Evolutionary conservation across 2,888 invertebrate species (phyloP).

Genomic region (Cryptocephalus primarius): DNA sequence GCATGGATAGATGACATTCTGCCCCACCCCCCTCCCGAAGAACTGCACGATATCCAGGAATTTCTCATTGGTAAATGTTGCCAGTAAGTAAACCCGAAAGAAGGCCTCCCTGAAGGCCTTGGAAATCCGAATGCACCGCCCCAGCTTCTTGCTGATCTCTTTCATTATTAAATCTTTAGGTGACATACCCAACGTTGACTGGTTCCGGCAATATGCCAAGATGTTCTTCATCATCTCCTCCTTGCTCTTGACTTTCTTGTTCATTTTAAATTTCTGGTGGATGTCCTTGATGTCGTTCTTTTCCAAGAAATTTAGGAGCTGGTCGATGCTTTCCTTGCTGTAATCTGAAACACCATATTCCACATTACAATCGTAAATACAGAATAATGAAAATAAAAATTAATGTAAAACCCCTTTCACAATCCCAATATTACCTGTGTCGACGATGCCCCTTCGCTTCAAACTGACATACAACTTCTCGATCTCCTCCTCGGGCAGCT

Average conservation of each 20-base stretch:
- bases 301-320: constrained; percentile 9
- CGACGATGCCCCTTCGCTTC: constrained; percentile 16
- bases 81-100: constrained; percentile 21
- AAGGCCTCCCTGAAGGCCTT: constrained; percentile 17
- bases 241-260: constrained; percentile 14
- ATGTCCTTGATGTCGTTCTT: constrained; percentile 7
- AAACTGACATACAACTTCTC: constrained; percentile 15
- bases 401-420: no score
- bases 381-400: no score
- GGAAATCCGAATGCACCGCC: constrained; percentile 22
- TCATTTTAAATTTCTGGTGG: constrained; percentile 8
- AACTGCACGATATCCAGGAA: constrained; percentile 19
- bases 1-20: constrained; percentile 19
- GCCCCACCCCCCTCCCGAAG: constrained; percentile 15
- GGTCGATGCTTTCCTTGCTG: constrained; percentile 5
- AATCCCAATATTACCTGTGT: constrained; percentile 12
- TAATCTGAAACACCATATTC: neutral
- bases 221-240: constrained; percentile 16
- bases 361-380: no score
- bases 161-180: constrained; percentile 21
- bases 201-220: constrained; percentile 18
- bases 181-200: constrained; percentile 19
- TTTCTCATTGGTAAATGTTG: constrained; percentile 22
- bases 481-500: constrained; percentile 16
- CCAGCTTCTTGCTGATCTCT: constrained; percentile 20